Evolutionary conservation across 2,113 vertebrate species (phyloP), one percentile per base, ranked within the genome.

Genomic region (Rhinichthys klamathensis): DNA sequence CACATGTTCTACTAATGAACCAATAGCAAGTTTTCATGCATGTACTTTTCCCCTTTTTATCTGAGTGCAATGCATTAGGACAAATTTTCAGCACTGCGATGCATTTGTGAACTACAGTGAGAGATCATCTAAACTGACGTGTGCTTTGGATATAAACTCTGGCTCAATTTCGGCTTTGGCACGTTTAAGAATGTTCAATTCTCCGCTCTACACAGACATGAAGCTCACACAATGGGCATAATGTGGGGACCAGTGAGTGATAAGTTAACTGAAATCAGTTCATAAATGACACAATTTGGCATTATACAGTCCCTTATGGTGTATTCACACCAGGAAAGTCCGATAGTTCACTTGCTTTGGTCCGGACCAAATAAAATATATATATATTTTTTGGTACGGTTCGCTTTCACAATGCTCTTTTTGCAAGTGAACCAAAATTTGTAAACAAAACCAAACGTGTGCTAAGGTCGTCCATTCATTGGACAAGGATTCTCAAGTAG

Each of bases 101-200:
- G 70, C 49, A 74, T 84, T 87, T 74, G 83, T 79, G 65, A 70
- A 21, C 61, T 70, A 70, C 32, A 27, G 58, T 73, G 51, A 73
- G 25, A 58, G 67, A 85, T 88, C 80, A 74, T 86, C 75, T 67
- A 51, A 83, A 30, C 51, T 80, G 81, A 86, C 46, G 79, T 72
- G 75, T 74, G 58, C 84, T 80, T 72, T 88, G 84, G 80, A 73
- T 38, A 13, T 63, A 63, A 85, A 83, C 79, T 73, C 80, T 44
- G 63, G 61, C 60, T 87, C 78, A 61, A 15, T 77, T 82, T 61
- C 23, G 46, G 56, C 87, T 27, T n/a, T 73, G 85, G 84, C 51
- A 44, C 54, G 8, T 21, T 61, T 56, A 25, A 16, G 61, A 79
- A 54, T 77, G 46, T 75, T 61, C 77, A 21, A 61, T 69, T 84